Conservation (phyloP, 2,797 vertebrate genomes). For the Anguilla megastoma region DNA sequence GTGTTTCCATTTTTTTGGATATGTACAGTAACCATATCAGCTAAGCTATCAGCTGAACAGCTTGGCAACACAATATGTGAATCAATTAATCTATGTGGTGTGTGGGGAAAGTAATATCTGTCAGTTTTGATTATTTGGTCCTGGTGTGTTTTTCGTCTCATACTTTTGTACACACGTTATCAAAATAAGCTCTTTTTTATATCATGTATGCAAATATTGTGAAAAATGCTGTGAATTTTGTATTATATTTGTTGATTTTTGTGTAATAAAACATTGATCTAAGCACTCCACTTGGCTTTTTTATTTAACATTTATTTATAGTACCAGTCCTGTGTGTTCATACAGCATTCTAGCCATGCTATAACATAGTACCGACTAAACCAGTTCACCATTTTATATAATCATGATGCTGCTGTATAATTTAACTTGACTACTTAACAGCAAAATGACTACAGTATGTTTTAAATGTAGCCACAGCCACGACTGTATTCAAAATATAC, state of each 20-base stretch:
- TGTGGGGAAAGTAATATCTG: background rate
- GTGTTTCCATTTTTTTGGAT: background rate
- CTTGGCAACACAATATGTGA: background rate
- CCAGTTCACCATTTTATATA: too few species aligned
- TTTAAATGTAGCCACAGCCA: too few species aligned
- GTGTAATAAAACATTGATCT: constrained; percentile 2
- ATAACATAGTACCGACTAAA: too few species aligned
- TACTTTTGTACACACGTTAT: background rate
- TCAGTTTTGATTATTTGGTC: background rate
- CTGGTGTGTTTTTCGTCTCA: background rate
- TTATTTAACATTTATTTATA: background rate
- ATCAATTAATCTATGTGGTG: background rate
- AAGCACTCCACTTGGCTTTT: background rate
- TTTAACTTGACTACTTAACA: too few species aligned
- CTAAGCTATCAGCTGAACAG: background rate
- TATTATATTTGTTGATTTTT: background rate
- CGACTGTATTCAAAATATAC: too few species aligned
- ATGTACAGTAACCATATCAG: background rate
- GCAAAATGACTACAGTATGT: too few species aligned
- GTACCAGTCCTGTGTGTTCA: too few species aligned
- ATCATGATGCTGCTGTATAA: too few species aligned
- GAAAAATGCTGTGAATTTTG: background rate
- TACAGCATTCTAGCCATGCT: too few species aligned
- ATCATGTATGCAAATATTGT: background rate
- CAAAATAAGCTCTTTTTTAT: background rate